Evolutionary conservation across 2,113 vertebrate genomes (phyloP).

Genomic region (Agelaius tricolor): DNA sequence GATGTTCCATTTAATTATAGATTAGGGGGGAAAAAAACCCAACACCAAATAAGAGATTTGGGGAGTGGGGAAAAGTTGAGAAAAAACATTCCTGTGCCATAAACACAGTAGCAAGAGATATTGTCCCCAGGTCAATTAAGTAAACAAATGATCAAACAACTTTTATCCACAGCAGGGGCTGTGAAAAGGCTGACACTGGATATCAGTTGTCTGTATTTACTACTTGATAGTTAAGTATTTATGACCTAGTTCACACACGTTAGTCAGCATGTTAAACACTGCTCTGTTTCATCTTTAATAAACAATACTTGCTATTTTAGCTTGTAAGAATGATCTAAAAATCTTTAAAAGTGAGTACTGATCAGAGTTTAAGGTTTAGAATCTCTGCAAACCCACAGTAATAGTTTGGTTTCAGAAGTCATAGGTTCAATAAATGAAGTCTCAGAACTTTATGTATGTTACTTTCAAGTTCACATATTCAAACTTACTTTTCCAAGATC

Average conservation of each 20-base stretch:
- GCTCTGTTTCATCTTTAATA: background rate
- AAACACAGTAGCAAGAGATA: background rate
- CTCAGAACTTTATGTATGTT: background rate
- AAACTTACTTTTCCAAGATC: constrained; percentile 84
- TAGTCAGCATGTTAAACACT: background rate
- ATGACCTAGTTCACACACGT: background rate
- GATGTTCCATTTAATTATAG: background rate
- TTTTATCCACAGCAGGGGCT: background rate
- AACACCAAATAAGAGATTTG: background rate
- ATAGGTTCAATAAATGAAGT: background rate
- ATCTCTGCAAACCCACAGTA: background rate
- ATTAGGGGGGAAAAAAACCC: background rate
- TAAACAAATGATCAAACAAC: background rate
- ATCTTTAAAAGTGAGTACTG: background rate
- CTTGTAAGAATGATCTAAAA: background rate
- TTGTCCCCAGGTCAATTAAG: background rate
- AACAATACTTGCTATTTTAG: background rate
- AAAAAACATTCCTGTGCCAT: background rate
- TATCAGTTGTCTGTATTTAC: background rate
- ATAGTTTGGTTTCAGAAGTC: background rate
- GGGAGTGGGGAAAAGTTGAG: background rate
- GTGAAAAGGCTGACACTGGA: background rate
- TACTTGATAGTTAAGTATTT: background rate
- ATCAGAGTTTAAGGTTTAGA: background rate
- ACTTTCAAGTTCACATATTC: background rate